A percentile compares a stretch with the other conserved stretches of the same genome.
Conservation (phyloP, 1,140 invertebrate genomes). For the Heliconius eleuchia region DNA sequence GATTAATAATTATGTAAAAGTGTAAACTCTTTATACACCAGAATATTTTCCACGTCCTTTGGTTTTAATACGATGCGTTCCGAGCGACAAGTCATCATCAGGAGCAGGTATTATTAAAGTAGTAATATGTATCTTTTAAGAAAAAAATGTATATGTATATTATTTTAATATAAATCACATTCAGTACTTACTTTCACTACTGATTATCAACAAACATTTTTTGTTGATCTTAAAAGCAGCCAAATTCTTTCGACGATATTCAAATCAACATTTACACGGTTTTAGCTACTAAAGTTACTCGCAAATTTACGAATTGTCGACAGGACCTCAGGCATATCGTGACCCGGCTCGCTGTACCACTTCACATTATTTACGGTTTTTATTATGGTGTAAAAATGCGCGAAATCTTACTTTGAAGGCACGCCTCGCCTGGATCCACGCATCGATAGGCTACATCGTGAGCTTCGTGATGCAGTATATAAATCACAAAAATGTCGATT, state of each 20-base stretch:
- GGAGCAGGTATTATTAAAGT: too few relatives aligned
- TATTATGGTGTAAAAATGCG: conserved; percentile 75
- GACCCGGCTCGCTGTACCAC: conserved; percentile 63
- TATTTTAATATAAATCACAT: too few relatives aligned
- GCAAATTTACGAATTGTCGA: conserved; percentile 72
- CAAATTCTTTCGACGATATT: conserved; percentile 21
- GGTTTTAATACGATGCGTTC: too few relatives aligned
- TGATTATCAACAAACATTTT: too few relatives aligned
- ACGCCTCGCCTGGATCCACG: conserved; percentile 72
- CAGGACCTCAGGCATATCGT: conserved; percentile 66
- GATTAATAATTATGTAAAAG: neutral
- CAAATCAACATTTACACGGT: conserved; percentile 50
- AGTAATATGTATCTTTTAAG: too few relatives aligned
- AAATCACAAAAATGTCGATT: conserved; percentile 48
- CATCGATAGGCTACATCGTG: conserved; percentile 70
- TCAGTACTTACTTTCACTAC: too few relatives aligned
- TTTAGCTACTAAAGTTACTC: conserved; percentile 53
- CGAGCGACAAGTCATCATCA: too few relatives aligned
- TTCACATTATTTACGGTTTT: conserved; percentile 74
- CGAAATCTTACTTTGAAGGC: conserved; percentile 64
- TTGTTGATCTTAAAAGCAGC: too few relatives aligned
- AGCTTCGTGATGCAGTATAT: conserved; percentile 52
- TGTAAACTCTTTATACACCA: neutral
- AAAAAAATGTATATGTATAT: too few relatives aligned
- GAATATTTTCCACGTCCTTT: too few relatives aligned